A percentile compares a stretch with the other conserved stretches of the same genome.
phyloP scores from a whole-genome alignment of 2,797 vertebrate genomes.

The Melanotaenia boesemani region DNA sequence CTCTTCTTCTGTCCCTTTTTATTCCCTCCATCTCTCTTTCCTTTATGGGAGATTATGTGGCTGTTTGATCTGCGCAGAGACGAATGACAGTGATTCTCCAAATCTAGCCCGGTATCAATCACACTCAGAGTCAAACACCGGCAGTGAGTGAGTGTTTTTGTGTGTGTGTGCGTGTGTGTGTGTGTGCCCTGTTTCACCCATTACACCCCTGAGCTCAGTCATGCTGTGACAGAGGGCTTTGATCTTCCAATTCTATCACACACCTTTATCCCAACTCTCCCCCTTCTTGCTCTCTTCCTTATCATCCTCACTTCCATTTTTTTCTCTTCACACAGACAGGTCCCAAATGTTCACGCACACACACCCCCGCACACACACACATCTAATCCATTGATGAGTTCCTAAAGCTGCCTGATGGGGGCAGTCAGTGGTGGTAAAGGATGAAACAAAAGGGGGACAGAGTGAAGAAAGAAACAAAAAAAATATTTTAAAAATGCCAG shows the following conservation, averaged over 20 bases:
- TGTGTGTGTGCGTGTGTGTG: constrained; percentile 40
- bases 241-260: constrained; percentile 82
- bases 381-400: constrained; percentile 24
- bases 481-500: not conserved
- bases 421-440: constrained; percentile 32
- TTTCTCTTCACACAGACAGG: constrained; percentile 16
- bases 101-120: constrained; percentile 82
- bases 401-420: constrained; percentile 53
- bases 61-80: constrained; percentile 82
- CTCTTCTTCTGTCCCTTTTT: constrained; percentile 56
- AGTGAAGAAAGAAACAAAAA: not conserved
- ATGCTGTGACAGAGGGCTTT: constrained; percentile 77
- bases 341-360: constrained; percentile 14
- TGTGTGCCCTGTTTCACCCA: constrained; percentile 72
- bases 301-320: constrained; percentile 59
- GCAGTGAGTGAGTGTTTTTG: constrained; percentile 47
- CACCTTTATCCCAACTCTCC: constrained; percentile 76
- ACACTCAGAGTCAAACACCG: constrained; percentile 76
- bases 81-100: constrained; percentile 81
- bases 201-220: constrained; percentile 80
- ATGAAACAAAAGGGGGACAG: constrained; percentile 1
- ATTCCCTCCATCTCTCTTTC: constrained; percentile 71
- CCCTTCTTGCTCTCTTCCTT: constrained; percentile 65
- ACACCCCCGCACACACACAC: constrained; percentile 3
- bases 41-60: constrained; percentile 76